phyloP scores from a whole-genome alignment of 2,113 vertebrate genomes.

The Noctilio leporinus region DNA sequence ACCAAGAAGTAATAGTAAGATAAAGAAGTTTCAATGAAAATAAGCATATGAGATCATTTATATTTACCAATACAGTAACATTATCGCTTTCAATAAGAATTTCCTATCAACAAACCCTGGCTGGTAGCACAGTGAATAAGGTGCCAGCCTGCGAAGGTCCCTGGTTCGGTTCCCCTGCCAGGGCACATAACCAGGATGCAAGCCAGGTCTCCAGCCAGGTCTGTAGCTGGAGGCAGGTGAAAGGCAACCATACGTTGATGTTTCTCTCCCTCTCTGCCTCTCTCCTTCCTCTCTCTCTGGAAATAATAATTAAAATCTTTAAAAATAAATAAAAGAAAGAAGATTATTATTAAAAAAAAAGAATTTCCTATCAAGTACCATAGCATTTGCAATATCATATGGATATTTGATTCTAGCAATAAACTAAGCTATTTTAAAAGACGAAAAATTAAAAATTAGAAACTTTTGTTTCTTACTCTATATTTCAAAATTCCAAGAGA shows the following conservation, averaged over 20 bases:
- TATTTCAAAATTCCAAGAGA: not conserved
- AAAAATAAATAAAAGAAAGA: too few relatives aligned
- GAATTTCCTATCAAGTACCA: not conserved
- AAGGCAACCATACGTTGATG: too few relatives aligned
- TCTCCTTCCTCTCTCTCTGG: too few relatives aligned
- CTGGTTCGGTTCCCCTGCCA: too few relatives aligned
- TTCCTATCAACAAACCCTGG: not conserved
- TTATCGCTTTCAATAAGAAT: not conserved
- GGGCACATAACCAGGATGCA: too few relatives aligned
- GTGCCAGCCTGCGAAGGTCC: too few relatives aligned
- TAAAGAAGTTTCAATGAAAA: not conserved
- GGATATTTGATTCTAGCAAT: not conserved
- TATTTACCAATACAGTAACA: not conserved
- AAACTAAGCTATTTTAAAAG: not conserved
- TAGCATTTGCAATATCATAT: not conserved
- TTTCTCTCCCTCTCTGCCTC: too few relatives aligned
- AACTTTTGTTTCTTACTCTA: conserved; percentile 3
- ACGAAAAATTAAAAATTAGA: not conserved
- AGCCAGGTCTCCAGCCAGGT: too few relatives aligned
- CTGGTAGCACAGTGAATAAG: too few relatives aligned
- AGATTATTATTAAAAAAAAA: too few relatives aligned
- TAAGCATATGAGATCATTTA: not conserved
- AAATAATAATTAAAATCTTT: too few relatives aligned
- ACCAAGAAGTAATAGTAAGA: not conserved
- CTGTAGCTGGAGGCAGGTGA: too few relatives aligned